phyloP scores from a whole-genome alignment of 2,797 vertebrate species.

The Pteropus rufus region DNA sequence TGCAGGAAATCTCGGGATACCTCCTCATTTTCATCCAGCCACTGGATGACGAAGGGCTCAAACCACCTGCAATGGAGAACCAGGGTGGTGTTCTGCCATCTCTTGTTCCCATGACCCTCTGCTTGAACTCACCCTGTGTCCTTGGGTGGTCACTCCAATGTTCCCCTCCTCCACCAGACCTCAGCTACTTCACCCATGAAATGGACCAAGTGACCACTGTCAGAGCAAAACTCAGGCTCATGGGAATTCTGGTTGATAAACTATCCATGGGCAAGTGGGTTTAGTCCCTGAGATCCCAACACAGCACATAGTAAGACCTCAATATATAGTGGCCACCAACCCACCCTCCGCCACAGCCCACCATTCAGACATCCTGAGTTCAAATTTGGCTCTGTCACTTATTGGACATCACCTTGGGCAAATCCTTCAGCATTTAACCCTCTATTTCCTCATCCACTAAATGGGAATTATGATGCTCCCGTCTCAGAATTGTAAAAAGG shows the following conservation, averaged over 20 bases:
- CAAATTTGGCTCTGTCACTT: not conserved
- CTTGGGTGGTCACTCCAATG: not conserved
- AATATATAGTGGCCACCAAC: not conserved
- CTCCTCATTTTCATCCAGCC: slow-evolving; percentile 99
- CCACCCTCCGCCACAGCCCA: not conserved
- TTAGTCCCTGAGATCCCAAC: not conserved
- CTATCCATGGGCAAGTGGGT: too few relatives aligned
- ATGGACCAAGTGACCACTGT: not conserved
- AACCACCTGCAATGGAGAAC: slow-evolving; percentile 90
- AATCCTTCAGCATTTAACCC: not conserved
- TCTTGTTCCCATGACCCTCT: not conserved
- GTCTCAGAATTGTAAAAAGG: not conserved
- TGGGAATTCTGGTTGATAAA: not conserved
- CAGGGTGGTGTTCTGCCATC: not conserved
- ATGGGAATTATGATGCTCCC: not conserved
- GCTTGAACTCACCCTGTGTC: not conserved
- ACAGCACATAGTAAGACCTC: not conserved
- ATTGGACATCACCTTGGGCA: not conserved
- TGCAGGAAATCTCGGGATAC: slow-evolving; percentile 97
- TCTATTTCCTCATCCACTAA: not conserved
- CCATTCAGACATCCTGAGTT: not conserved
- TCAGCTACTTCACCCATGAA: not conserved
- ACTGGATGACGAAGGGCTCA: slow-evolving; percentile 98
- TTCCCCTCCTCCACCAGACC: too few relatives aligned
- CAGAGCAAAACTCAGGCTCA: not conserved